Conservation (phyloP, 1,140 invertebrate genomes). For the Apis cerana region DNA sequence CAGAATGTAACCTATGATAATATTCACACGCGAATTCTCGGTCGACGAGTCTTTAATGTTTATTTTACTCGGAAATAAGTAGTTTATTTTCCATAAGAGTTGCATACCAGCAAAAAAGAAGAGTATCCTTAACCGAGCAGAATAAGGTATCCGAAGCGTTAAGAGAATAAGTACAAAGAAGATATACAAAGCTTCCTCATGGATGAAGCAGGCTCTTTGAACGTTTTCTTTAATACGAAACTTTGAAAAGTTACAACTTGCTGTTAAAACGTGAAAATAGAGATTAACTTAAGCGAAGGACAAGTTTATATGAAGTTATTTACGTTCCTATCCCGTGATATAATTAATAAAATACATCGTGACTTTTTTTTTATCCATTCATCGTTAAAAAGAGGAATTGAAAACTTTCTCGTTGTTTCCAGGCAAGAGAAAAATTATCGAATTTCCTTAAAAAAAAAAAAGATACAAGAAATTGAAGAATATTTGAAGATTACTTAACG, state of each 20-base stretch:
- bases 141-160: not conserved
- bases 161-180: not conserved
- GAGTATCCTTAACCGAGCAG: not conserved
- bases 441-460: not conserved
- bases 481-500: not conserved
- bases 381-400: not conserved
- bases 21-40: not conserved
- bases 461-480: not conserved
- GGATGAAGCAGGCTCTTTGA: not conserved
- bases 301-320: not conserved
- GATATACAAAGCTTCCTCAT: not conserved
- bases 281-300: not conserved
- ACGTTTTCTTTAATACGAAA: not conserved
- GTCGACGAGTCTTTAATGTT: not conserved
- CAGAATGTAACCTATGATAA: too few relatives aligned
- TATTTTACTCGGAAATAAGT: not conserved
- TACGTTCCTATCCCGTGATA: not conserved
- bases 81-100: not conserved
- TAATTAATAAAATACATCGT: not conserved
- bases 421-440: not conserved
- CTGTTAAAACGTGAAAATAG: not conserved
- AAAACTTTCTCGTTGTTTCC: not conserved
- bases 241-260: not conserved
- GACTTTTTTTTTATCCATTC: not conserved
- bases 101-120: not conserved